These are phyloP conservation scores for Drosophila leontia DNA, from an alignment of 1,140 invertebrate species.

Conservation along the genomic window DNA sequence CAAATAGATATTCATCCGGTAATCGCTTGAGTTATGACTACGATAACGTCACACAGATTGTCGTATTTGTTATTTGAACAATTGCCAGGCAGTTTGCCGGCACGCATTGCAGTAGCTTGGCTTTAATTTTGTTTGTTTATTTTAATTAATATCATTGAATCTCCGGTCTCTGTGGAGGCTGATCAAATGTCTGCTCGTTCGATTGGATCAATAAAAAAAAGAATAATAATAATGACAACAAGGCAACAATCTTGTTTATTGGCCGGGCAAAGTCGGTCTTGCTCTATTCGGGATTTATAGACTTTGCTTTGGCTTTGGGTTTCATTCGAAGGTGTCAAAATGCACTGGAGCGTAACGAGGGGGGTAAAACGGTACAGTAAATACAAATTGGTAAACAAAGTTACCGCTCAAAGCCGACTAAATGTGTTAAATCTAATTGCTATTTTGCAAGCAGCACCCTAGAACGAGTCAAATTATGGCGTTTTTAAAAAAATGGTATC, in stretches of 20 bases:
- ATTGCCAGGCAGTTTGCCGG: slow-evolving; percentile 20
- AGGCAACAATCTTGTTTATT: slow-evolving; percentile 10
- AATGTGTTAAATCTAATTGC: slow-evolving; percentile 22
- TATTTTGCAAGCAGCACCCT: slow-evolving; percentile 34
- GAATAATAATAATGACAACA: not conserved
- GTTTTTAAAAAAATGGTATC: slow-evolving; percentile 12
- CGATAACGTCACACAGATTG: slow-evolving; percentile 62
- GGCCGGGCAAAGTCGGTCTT: slow-evolving; percentile 4
- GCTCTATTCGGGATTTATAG: slow-evolving; percentile 18
- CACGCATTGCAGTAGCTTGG: slow-evolving; percentile 74
- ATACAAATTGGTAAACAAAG: slow-evolving; percentile 35
- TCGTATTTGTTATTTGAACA: slow-evolving; percentile 64
- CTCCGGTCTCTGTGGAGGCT: slow-evolving; percentile 7
- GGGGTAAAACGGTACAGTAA: slow-evolving; percentile 23
- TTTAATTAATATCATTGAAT: slow-evolving; percentile 17
- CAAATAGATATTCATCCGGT: slow-evolving; percentile 33
- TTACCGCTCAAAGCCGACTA: slow-evolving; percentile 16
- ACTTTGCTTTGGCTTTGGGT: slow-evolving; percentile 30
- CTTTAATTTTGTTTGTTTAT: slow-evolving; percentile 45
- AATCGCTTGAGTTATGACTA: slow-evolving; percentile 21
- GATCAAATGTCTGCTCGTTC: slow-evolving; percentile 7
- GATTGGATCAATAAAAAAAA: slow-evolving; percentile 25
- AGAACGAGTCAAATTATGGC: slow-evolving; percentile 28
- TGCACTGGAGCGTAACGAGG: slow-evolving; percentile 41
- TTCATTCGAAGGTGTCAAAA: slow-evolving; percentile 47